These are phyloP conservation scores for Pocillopora meandrina DNA, from an alignment of 92 coral and sea anemone species.

Conservation along the genomic window DNA sequence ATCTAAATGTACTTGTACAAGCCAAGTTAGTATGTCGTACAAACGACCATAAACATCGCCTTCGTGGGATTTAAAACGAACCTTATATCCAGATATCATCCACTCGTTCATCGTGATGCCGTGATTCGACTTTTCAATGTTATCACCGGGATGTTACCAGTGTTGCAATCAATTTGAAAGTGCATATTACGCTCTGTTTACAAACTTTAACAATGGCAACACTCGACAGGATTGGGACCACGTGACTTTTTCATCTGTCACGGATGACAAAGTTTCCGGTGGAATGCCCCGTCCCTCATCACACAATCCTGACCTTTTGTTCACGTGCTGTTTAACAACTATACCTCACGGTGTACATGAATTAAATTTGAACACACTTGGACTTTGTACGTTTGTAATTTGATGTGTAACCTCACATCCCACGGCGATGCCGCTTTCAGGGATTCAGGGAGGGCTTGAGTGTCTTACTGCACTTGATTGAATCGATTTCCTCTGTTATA, in stretches of 20 bases:
- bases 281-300: not conserved
- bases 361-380: not conserved
- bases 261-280: constrained; percentile 38
- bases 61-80: constrained; percentile 52
- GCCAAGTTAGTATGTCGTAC: constrained; percentile 60
- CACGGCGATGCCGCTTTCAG: not conserved
- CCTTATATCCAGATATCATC: constrained; percentile 40
- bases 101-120: constrained; percentile 44
- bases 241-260: constrained; percentile 32
- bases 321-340: not conserved
- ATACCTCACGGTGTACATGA: not conserved
- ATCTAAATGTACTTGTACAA: constrained; percentile 71
- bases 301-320: not conserved
- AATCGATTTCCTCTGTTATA: constrained; percentile 32
- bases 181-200: constrained; percentile 29
- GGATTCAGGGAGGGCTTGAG: not conserved
- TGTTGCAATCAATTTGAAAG: not conserved
- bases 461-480: not conserved
- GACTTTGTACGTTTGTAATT: no score
- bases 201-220: constrained; percentile 27
- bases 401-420: not conserved
- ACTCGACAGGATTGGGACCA: constrained; percentile 33
- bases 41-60: constrained; percentile 12
- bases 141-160: not conserved
- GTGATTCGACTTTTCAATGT: not conserved